Percentiles rank a stretch among this genome's conserved stretches.
Conservation (phyloP, 2,888 invertebrate genomes). For the Diarsia rubi region DNA sequence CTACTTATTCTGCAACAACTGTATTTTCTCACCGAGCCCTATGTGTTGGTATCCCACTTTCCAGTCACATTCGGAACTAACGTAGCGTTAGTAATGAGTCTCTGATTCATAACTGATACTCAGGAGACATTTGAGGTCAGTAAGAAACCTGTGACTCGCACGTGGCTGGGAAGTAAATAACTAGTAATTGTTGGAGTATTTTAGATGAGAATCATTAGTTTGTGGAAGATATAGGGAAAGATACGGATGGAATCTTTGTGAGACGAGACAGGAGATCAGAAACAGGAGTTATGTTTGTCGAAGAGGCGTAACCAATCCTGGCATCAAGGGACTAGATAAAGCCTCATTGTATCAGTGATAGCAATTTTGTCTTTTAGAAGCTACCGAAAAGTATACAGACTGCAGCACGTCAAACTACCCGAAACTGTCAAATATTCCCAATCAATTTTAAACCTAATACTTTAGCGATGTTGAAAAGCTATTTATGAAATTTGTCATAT, state of each 20-base stretch:
- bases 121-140: constrained; percentile 43
- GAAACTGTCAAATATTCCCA: too few species aligned
- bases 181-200: constrained; percentile 17
- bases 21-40: constrained; percentile 46
- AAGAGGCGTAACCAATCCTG: background rate
- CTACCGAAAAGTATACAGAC: too few species aligned
- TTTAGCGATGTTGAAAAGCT: too few species aligned
- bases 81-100: constrained; percentile 54
- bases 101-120: constrained; percentile 59
- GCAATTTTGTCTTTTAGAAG: background rate
- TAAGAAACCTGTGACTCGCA: constrained; percentile 35
- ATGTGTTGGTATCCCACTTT: constrained; percentile 42
- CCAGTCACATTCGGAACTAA: constrained; percentile 43
- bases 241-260: background rate
- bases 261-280: background rate
- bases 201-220: constrained; percentile 7
- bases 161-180: constrained; percentile 23
- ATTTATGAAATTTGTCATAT: too few species aligned
- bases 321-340: background rate
- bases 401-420: too few species aligned
- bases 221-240: background rate
- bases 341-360: background rate
- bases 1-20: constrained; percentile 45
- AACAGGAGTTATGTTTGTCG: too few species aligned
- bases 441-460: too few species aligned